Percentiles rank a stretch among this genome's conserved stretches.
Evolutionary conservation across 1,140 invertebrate species (phyloP).

Genomic region (Euwallacea similis): DNA sequence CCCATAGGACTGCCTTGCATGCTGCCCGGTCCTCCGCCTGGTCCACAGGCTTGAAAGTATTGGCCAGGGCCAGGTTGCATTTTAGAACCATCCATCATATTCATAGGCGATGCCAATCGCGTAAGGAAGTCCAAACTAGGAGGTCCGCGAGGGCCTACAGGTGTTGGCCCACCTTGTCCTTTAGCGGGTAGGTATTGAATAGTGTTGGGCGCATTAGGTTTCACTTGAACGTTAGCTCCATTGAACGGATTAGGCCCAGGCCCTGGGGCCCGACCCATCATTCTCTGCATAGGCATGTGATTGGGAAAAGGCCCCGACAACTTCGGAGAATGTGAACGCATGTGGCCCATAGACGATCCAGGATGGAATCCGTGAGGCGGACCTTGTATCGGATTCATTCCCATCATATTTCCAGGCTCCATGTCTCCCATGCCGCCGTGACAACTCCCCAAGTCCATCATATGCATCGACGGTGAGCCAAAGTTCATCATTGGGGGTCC

Average conservation of each 20-base stretch:
- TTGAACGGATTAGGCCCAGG: slow-evolving; percentile 70
- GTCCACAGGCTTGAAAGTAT: slow-evolving; percentile 67
- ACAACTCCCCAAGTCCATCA: slow-evolving; percentile 56
- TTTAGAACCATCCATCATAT: slow-evolving; percentile 69
- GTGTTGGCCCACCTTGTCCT: slow-evolving; percentile 70
- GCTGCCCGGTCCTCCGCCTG: slow-evolving; percentile 55
- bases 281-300: slow-evolving; percentile 53
- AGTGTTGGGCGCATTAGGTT: slow-evolving; percentile 94
- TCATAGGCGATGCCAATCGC: slow-evolving; percentile 78
- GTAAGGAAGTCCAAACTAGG: slow-evolving; percentile 92
- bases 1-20: slow-evolving; percentile 55
- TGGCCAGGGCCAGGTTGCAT: slow-evolving; percentile 72
- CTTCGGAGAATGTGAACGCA: slow-evolving; percentile 55
- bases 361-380: slow-evolving; percentile 52
- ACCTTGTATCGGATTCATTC: slow-evolving; percentile 51
- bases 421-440: slow-evolving; percentile 53
- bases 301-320: slow-evolving; percentile 54
- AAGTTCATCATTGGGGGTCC: slow-evolving; percentile 63
- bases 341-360: slow-evolving; percentile 54
- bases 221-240: slow-evolving; percentile 88
- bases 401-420: slow-evolving; percentile 50
- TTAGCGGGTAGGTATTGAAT: slow-evolving; percentile 96
- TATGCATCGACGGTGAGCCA: slow-evolving; percentile 61
- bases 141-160: slow-evolving; percentile 68
- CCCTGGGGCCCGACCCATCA: slow-evolving; percentile 61